Base-by-base conservation (phyloP, 1,140 invertebrate species). In the Xylocopa sonorina region DNA sequence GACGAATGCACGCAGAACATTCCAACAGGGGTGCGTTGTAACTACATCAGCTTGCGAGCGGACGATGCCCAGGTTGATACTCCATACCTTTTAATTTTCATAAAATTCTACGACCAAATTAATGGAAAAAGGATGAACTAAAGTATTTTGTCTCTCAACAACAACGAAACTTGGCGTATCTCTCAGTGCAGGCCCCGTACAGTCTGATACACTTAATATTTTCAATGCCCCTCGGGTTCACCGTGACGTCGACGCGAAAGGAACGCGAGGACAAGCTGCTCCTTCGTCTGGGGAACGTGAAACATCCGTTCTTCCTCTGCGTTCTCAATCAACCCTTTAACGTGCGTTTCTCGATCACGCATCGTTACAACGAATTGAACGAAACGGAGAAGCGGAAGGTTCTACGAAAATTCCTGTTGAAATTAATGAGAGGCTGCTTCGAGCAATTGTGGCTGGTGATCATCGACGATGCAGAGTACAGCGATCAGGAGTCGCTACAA, bases 311-410 rank as follows among this genome's bases (percentile, higher is more conserved):
- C 34, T 86, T 93, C 60, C 86, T 94, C 0, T 93, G 92, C 74
- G 87, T 89, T 0, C 84, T 95, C 0, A 95, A 95, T 89, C 85
- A 90, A 27, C 88, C 93, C 7, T 95, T 95, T 78, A 93, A 94
- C 68, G 93, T 94, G 0, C 90, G 92, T 48, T 95, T 95, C 53
- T 79, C 90, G 27, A 85, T 92, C 14, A 90, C 86, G 9, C 55
- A 84, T 6, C 75, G 86, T 7, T 94, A 93, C 66, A 66, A 74
- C 62, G 67, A 46, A 2, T 16, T 89, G 14, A 76, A 85, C 3
- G 82, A 91, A 1, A 38, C 83, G 1, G 71, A 92, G 1, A 91
- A 92, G 43, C 87, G 83, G 34, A 88, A 88, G 9, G 38, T 90
- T 32, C 81, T 93, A 3, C 89, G 88, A 57, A 91, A 91, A 43